Base-by-base conservation (phyloP, 2,113 vertebrate species). In the Blennius ocellaris region DNA sequence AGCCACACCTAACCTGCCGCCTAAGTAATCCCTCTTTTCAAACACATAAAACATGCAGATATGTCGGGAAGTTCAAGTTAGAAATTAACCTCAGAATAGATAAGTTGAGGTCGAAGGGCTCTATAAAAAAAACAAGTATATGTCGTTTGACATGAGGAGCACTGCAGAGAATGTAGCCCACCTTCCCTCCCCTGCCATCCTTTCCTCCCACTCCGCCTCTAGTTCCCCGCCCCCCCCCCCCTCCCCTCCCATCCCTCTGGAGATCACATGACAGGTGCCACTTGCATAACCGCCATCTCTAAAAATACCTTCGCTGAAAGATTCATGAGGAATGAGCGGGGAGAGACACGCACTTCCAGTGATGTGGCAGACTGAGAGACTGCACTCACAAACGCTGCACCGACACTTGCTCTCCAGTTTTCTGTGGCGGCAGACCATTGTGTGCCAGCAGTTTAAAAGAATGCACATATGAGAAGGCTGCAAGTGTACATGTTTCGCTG, bases 261-360 rank as follows among this genome's bases (percentile, higher is more conserved):
- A 92, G 90, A 88, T 93, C 91, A 92, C 91, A 92, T 93, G 91
- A 92, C 92, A 92, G 89, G 89, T 93, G 90, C 91, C 90, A 91
- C 88, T 93, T 93, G 84, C 87, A 93, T 92, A 93, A 93, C 88
- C 65, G 86, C 69, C 67, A 41, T 63, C 62, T 85, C 92, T 93
- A 93, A 92, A 93, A 93, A 93, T 93, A 92, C 82, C 80, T 73
- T 60, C 6, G 65, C 85, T 93, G 86, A 93, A 93, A 93, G 84
- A 92, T 93, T 93, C 83, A 92, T 91, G 88, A 88, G 87, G 84
- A 83, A 62, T 30, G 41, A 72, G 77, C 50, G 5, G 82, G 63
- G 80, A 68, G 80, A 47, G 58, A 50, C 78, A 48, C 54, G 45
- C 57, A 60, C 73, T 76, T 57, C 53, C 49, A 53, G 61, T 68